Conservation (phyloP, 2,113 vertebrate genomes). For the Grus americana region DNA sequence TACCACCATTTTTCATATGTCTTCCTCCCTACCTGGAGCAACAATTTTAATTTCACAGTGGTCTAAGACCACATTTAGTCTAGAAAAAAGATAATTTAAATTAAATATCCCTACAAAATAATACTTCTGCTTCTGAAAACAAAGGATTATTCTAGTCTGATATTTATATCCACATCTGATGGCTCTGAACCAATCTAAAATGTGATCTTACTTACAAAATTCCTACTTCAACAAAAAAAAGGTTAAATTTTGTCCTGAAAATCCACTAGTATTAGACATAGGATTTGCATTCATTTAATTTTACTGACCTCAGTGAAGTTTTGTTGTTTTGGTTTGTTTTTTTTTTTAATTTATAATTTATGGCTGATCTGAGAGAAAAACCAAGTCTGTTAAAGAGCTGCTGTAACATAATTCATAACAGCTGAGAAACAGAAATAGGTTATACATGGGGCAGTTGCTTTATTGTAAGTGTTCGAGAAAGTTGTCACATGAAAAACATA, state of each 20-base stretch:
- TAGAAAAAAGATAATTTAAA: not conserved
- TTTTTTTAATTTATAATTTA: not conserved
- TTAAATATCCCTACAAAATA: not conserved
- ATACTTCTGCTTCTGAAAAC: not conserved
- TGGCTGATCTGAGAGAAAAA: not conserved
- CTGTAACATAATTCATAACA: not conserved
- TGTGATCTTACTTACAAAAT: not conserved
- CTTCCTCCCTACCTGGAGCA: not conserved
- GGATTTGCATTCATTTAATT: not conserved
- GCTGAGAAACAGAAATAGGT: not conserved
- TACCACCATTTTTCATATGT: not conserved
- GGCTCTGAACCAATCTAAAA: not conserved
- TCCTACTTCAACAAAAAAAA: not conserved
- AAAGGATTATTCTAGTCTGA: not conserved
- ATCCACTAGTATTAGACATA: not conserved
- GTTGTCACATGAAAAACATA: not conserved
- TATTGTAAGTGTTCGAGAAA: not conserved
- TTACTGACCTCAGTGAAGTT: not conserved
- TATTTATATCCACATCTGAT: not conserved
- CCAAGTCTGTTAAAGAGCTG: not conserved
- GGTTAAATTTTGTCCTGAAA: not conserved
- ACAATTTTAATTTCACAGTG: not conserved
- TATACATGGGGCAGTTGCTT: not conserved
- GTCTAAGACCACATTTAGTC: not conserved
- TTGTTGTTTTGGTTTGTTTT: not conserved